Conservation (phyloP, 2,888 invertebrate genomes). For the Agonopterix arenella region DNA sequence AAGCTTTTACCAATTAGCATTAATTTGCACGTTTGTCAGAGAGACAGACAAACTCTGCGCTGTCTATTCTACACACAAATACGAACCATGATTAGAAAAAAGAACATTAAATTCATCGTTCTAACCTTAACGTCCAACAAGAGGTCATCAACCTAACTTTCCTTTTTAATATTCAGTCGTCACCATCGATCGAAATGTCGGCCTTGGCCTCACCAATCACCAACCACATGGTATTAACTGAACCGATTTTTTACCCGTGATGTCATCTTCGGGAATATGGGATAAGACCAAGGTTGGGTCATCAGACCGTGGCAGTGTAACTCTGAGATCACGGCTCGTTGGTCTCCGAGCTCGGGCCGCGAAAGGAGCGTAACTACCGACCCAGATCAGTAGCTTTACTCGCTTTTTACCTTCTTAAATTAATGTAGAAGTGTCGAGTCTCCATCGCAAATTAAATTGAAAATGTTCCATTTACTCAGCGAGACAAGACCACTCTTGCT, state of each 20-base stretch:
- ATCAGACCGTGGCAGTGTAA: slow-evolving; percentile 55
- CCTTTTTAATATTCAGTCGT: slow-evolving; percentile 57
- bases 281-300: slow-evolving; percentile 64
- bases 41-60: background rate
- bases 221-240: background rate
- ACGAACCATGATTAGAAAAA: slow-evolving; percentile 47
- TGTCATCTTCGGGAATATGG: slow-evolving; percentile 58
- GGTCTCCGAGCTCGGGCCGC: slow-evolving; percentile 47
- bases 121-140: slow-evolving; percentile 31
- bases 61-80: slow-evolving; percentile 16
- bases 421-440: slow-evolving; percentile 30
- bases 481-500: slow-evolving; percentile 9
- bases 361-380: slow-evolving; percentile 58
- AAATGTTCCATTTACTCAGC: slow-evolving; percentile 35
- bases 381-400: slow-evolving; percentile 51
- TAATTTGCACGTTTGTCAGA: too few species aligned
- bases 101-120: slow-evolving; percentile 40
- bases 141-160: slow-evolving; percentile 62
- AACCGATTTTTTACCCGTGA: slow-evolving; percentile 40
- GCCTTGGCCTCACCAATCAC: slow-evolving; percentile 43
- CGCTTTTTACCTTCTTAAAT: slow-evolving; percentile 48
- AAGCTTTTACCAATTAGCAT: too few species aligned
- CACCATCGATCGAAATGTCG: slow-evolving; percentile 47
- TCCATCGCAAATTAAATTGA: slow-evolving; percentile 33
- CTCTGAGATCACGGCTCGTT: slow-evolving; percentile 57